A percentile compares a stretch with the other conserved stretches of the same genome.
phyloP scores from a whole-genome alignment of 2,797 vertebrate species.

The Chrosomus eos region DNA sequence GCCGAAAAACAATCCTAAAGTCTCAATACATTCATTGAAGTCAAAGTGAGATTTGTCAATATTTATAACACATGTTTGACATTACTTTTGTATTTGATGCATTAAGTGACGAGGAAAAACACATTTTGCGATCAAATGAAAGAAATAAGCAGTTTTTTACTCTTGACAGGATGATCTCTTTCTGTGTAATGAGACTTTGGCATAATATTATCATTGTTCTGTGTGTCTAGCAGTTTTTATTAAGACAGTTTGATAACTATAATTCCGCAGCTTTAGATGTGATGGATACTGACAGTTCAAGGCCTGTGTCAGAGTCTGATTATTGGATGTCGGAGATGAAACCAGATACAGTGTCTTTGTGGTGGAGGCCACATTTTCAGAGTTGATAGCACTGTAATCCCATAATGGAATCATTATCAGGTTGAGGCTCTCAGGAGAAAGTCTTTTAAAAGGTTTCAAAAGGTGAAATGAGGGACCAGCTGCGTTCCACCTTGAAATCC shows the following conservation, averaged over 20 bases:
- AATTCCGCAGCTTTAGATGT: constrained; percentile 62
- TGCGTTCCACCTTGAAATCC: constrained; percentile 25
- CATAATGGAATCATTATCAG: constrained; percentile 70
- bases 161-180: background rate
- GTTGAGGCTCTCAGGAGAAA: constrained; percentile 65
- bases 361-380: constrained; percentile 66
- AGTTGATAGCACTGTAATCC: constrained; percentile 68
- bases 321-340: constrained; percentile 59
- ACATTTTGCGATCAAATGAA: background rate
- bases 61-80: background rate
- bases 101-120: background rate
- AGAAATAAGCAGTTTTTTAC: background rate
- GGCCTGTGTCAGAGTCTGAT: constrained; percentile 69
- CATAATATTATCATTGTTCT: constrained; percentile 38
- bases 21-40: background rate
- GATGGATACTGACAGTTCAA: constrained; percentile 63
- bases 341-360: constrained; percentile 63
- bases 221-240: constrained; percentile 54
- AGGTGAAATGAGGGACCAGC: constrained; percentile 37
- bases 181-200: background rate
- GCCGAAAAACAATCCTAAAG: background rate
- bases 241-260: constrained; percentile 73
- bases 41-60: background rate
- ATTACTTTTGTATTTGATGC: background rate
- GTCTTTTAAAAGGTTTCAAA: constrained; percentile 54